These are phyloP conservation scores for Elgaria multicarinata DNA, from an alignment of 2,113 vertebrate genomes.

Conservation along the genomic window DNA sequence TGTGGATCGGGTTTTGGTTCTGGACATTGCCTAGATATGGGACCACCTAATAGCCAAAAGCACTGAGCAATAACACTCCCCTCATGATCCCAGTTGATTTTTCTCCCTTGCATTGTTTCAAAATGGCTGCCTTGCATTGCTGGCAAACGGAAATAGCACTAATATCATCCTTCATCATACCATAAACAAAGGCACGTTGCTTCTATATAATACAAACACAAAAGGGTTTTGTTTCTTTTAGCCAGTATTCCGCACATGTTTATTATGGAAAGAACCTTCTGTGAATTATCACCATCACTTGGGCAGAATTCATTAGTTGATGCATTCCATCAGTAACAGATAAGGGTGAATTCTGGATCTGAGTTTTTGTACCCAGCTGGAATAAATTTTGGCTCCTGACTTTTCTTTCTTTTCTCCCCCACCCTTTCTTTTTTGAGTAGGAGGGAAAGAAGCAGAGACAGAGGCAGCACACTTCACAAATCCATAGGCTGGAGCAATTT, in stretches of 20 bases:
- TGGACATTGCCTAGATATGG: neutral
- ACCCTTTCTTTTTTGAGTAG: neutral
- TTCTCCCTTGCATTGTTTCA: neutral
- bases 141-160: neutral
- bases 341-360: neutral
- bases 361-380: neutral
- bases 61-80: neutral
- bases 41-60: neutral
- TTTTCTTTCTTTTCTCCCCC: neutral
- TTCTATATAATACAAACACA: neutral
- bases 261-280: neutral
- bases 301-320: slow-evolving; percentile 29
- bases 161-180: neutral
- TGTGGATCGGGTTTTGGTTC: neutral
- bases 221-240: neutral
- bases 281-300: slow-evolving; percentile 11
- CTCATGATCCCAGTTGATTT: neutral
- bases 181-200: neutral
- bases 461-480: neutral
- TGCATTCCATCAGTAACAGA: neutral
- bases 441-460: slow-evolving; percentile 27
- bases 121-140: neutral
- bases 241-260: neutral
- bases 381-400: slow-evolving; percentile 12
- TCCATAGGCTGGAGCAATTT: slow-evolving; percentile 27